Evolutionary conservation across 2,797 vertebrate species (phyloP), one percentile per base, ranked within the genome.

Genomic region (Pangasius sanitwongsei): DNA sequence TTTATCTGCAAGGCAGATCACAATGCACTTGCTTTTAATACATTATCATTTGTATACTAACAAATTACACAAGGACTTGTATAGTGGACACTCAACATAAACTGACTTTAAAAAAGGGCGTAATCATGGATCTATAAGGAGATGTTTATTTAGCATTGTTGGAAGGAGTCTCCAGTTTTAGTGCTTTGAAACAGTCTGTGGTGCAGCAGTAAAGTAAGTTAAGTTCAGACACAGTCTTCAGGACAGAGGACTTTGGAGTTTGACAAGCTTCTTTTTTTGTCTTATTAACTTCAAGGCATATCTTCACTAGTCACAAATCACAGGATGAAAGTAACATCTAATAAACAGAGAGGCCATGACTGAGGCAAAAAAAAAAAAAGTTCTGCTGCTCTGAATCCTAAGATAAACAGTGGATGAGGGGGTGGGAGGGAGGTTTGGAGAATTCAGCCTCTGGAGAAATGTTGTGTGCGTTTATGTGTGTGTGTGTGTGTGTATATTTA

Each of bases 381-480:
- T 74, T 34, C 87, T 84, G 65, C 69, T 63, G 28, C n/a, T 8
- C 65, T 34, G 53, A 83, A 82, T 34, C 41, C 81, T 53, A 63
- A 88, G 55, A 84, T 84, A 88, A 88, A 88, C 87, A 88, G 41
- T 48, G 31, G 28, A 84, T 28, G 55, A 74, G 55, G 57, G 81
- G 81, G 55, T 2, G 31, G 65, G 57, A 18, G 55, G 72, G 69
- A 74, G 69, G 75, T 23, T 80, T 65, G 82, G 82, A 83, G 57
- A 65, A 67, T 63, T 74, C 11, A 6, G 55, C 57, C 81, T 61
- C 81, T 84, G 80, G 81, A 83, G 53, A 83, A 48, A 83, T 34
- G 53, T 57, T 63, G 6, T 67, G 37, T 28, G 34, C 50, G 72
- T 61, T 37, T 83, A 34, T 50, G 41, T 28, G 23, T 18, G 28